phyloP scores from a whole-genome alignment of 2,888 invertebrate species.

The Drosophila testacea region DNA sequence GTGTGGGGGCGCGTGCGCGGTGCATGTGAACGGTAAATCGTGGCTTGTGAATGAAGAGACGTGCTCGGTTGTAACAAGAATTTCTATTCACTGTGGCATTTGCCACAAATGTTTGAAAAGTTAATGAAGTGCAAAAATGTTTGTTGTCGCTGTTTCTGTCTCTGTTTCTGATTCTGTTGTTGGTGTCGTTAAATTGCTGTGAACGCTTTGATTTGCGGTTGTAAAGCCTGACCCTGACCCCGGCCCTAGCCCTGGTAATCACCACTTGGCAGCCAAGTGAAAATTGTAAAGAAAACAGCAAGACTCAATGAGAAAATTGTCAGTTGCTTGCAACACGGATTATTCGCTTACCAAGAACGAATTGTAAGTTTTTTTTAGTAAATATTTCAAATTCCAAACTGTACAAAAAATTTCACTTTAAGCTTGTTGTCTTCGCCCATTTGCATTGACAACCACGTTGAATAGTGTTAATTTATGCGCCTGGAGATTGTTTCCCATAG shows the following conservation, averaged over 20 bases:
- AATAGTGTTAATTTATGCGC: constrained; percentile 56
- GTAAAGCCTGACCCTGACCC: constrained; percentile 40
- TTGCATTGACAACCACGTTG: constrained; percentile 16
- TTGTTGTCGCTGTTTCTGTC: constrained; percentile 42
- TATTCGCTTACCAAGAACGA: constrained; percentile 39
- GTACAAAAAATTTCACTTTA: constrained; percentile 43
- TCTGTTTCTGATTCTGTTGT: constrained; percentile 33
- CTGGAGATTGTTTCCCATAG: constrained; percentile 57
- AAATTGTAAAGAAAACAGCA: constrained; percentile 56
- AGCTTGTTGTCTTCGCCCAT: constrained; percentile 1
- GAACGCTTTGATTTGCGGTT: constrained; percentile 69
- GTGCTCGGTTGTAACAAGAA: constrained; percentile 46
- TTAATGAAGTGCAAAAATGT: constrained; percentile 80
- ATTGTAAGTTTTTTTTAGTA: constrained; percentile 27
- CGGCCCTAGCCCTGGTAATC: constrained; percentile 47
- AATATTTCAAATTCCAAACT: constrained; percentile 29
- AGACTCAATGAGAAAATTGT: constrained; percentile 37
- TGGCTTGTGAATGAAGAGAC: constrained; percentile 36
- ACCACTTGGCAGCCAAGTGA: constrained; percentile 60
- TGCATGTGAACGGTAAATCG: constrained; percentile 56
- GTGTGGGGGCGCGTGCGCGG: constrained; percentile 45
- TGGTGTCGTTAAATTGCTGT: constrained; percentile 52
- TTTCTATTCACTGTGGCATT: constrained; percentile 63
- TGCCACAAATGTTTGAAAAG: constrained; percentile 67
- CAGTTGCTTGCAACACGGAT: constrained; percentile 30